phyloP scores from a whole-genome alignment of 1,140 invertebrate genomes.

The Tribolium castaneum region DNA sequence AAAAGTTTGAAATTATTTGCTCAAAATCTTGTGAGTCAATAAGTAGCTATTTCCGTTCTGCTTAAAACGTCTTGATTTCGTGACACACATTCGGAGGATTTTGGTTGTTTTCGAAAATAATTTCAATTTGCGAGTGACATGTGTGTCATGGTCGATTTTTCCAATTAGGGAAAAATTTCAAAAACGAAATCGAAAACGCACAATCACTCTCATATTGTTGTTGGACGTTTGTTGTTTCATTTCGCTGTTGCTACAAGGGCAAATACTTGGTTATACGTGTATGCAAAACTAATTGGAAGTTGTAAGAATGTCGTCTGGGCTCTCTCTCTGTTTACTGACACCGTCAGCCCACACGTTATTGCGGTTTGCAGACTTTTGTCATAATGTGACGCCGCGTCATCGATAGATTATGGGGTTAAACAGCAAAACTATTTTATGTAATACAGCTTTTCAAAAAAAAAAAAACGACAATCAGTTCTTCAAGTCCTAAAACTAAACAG shows the following conservation, averaged over 20 bases:
- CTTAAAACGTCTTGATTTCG: not conserved
- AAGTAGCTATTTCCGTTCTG: not conserved
- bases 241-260: not conserved
- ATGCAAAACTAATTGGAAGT: constrained; percentile 14
- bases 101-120: not conserved
- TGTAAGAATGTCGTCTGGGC: constrained; percentile 5
- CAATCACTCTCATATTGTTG: not conserved
- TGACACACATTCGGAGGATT: not conserved
- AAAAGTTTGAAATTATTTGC: not conserved
- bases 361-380: not conserved
- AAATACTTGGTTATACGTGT: not conserved
- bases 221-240: not conserved
- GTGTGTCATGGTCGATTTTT: not conserved
- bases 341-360: not conserved
- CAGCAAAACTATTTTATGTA: too few relatives aligned
- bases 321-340: not conserved
- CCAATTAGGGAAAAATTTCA: not conserved
- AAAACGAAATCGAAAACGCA: not conserved
- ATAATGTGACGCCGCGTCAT: not conserved
- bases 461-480: too few relatives aligned
- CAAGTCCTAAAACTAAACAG: too few relatives aligned
- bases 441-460: too few relatives aligned
- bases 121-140: not conserved
- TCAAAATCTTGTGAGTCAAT: not conserved
- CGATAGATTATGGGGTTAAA: not conserved